Conservation (phyloP, 1,140 invertebrate species). For the Notospermus geniculatus region DNA sequence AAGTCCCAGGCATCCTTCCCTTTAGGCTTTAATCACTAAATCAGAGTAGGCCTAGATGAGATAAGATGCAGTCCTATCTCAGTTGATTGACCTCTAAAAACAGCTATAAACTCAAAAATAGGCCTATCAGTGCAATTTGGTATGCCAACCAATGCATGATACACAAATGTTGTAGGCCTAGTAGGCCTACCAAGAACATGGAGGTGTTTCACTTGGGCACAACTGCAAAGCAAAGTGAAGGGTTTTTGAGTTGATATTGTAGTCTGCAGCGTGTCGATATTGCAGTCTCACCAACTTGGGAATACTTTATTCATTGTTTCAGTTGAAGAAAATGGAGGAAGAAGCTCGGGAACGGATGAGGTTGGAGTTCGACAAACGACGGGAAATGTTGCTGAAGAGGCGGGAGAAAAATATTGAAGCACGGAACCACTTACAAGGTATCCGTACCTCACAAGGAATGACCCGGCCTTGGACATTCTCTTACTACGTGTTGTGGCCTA, state of each 20-base stretch:
- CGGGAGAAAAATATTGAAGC: conserved; percentile 43
- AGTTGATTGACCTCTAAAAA: too few species aligned
- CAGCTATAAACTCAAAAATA: too few species aligned
- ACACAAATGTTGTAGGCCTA: too few species aligned
- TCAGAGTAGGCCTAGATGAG: too few species aligned
- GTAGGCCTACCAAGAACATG: too few species aligned
- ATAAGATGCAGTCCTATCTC: too few species aligned
- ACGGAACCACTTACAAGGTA: conserved; percentile 30
- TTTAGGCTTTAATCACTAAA: too few species aligned
- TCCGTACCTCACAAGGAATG: conserved; percentile 40
- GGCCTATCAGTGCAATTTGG: too few species aligned
- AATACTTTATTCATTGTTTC: conserved; percentile 6
- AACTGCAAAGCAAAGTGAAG: too few species aligned
- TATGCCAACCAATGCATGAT: too few species aligned
- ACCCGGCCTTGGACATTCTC: conserved; percentile 45
- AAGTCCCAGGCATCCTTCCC: too few species aligned
- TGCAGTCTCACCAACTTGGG: not conserved
- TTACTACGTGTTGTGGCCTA: conserved; percentile 46
- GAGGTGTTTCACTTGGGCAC: too few species aligned
- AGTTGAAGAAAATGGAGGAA: conserved; percentile 40
- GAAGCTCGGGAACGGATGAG: conserved; percentile 36
- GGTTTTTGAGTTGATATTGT: not conserved
- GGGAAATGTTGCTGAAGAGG: conserved; percentile 28
- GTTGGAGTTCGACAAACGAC: conserved; percentile 31
- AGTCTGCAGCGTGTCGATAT: not conserved